phyloP scores from a whole-genome alignment of 2,113 vertebrate species.

The Haliaeetus leucogaster region DNA sequence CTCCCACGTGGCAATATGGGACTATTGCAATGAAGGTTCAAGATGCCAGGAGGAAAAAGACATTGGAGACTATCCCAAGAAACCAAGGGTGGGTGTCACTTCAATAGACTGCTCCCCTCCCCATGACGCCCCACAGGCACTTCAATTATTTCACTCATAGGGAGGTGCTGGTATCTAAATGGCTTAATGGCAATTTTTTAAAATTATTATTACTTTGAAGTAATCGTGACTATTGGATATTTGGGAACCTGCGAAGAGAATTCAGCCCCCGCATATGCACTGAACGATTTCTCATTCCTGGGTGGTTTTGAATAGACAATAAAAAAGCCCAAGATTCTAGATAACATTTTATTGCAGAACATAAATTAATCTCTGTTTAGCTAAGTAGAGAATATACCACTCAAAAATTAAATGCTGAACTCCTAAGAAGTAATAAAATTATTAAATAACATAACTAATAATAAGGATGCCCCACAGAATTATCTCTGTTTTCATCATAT shows the following conservation, averaged over 20 bases:
- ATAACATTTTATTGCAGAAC: conserved; percentile 13
- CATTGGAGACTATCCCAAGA: not conserved
- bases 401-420: not conserved
- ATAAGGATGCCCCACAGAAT: not conserved
- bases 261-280: not conserved
- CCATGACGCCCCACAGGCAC: rapidly evolving
- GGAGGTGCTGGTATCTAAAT: not conserved
- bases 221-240: not conserved
- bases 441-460: not conserved
- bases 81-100: not conserved
- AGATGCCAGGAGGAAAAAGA: not conserved
- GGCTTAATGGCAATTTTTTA: not conserved
- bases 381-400: not conserved
- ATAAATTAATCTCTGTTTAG: conserved; percentile 29
- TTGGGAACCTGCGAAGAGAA: not conserved
- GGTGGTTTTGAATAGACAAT: conserved; percentile 2
- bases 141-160: not conserved
- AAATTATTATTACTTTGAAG: not conserved
- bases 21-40: not conserved
- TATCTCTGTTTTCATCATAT: not conserved
- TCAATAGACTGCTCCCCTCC: not conserved
- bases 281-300: not conserved
- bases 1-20: not conserved
- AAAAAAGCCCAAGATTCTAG: not conserved
- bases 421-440: not conserved